Base-by-base conservation (phyloP, 92 coral and sea anemone species). In the Pocillopora meandrina region DNA sequence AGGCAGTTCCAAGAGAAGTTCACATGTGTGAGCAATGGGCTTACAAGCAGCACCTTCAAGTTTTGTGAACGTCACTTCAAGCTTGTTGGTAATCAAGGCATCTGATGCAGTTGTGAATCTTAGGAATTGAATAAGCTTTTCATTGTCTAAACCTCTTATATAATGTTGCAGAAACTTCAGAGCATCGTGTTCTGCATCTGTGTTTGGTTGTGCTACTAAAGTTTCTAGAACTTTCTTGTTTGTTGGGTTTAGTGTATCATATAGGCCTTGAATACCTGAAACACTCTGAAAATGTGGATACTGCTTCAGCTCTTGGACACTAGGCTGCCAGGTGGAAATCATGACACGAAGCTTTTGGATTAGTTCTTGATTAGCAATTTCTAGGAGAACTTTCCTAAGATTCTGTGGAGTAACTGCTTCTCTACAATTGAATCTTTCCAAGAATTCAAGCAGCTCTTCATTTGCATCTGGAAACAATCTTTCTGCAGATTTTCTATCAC, bases 401-500 rank as follows among this genome's bases (percentile, higher is more conserved):
- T 92, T 92, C 76, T 84, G 85, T 74, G 84, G 47, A 56, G 65
- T 86, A 56, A 89, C 95, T 49, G 57, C 19, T 61, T 89, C 31
- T 66, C 93, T 88, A 68, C 95, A 92, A 77, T 89, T 92, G 82
- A 92, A 86, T 76, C 90, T 78, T 66, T 86, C 95, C 18, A 92
- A 83, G 60, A 92, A 92, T 56, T 92, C 92, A 59, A 69, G 61
- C 78, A 82, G 64, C 77, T 81, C 92, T 66, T 88, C 92, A 82
- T 73, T 82, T 59, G 88, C 87, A 66, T 79, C 92, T 76, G 26
- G 26, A 26, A 26, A 26, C 26, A 26, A 67, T 66, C 71, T 72
- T 82, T 78, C 61, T 35, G 71, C 5, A 87, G 76, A 72, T 63
- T 66, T 74, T 71, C 74, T 58, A 4, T 62, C 3, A 87, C 61